Base-by-base conservation (phyloP, 2,888 invertebrate genomes). In the Sarcophaga carnaria region DNA sequence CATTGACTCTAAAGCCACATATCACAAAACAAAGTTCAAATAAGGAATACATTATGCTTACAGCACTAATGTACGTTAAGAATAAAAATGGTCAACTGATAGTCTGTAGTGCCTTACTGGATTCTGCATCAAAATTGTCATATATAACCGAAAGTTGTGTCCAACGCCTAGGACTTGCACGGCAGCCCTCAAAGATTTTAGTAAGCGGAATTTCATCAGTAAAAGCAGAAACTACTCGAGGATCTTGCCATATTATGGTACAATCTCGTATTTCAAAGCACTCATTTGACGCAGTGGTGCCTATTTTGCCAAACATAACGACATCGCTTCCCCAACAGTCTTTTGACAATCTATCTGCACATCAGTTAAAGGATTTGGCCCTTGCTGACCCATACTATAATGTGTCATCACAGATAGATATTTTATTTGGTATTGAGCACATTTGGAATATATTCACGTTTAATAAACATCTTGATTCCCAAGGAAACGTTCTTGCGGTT, bases 301-400 rank as follows among this genome's bases (percentile, higher is more conserved):
- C 6, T 37, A 37, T 37, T 37, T 37, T 37, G 37, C 37, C 37
- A 6, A 37, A 37, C 37, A 37, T 37, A 5, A 37, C 37, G 37
- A 6, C 37, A 37, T 37, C 37, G 37, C 37, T 37, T 37, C 37
- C 37, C 6, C 6, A 6, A 37, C 37, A 37, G 37, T 17, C 69
- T 14, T 70, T 76, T 17, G 3, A n/a, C 20, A 63, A 78, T n/a
- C 25, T 49, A 66, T 5, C 45, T 20, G n/a, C 22, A n/a, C 8
- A 10, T 3, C 47, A 54, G 14, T 20, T 80, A 10, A 47, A 75
- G 10, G 71, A 54, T 4, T n/a, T 84, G 1, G 6, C 12, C n/a
- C 75, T 84, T 25, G 70, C 79, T 3, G 84, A 84, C 62, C 80
- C 80, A 6, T 25, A 11, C 54, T 84, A 80, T n/a, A 70, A 84